Evolutionary conservation across 2,797 vertebrate species (phyloP).

Genomic region (Acipenser oxyrinchus): DNA sequence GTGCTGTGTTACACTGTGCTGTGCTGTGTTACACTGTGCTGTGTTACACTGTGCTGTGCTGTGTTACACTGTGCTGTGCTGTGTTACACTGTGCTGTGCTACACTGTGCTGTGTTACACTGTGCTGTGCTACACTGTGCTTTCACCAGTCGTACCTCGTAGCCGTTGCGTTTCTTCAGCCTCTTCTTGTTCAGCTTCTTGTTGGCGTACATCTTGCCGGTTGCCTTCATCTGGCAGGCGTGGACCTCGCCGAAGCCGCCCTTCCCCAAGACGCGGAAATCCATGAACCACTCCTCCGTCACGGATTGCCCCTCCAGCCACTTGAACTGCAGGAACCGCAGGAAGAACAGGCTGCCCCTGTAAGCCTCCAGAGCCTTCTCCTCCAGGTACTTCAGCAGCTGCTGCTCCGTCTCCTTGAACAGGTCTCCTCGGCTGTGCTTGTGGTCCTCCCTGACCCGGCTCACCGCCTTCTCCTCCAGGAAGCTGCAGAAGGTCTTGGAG

Average conservation of each 20-base stretch:
- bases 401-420: conserved; percentile 60
- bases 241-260: conserved; percentile 63
- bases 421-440: conserved; percentile 46
- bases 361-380: conserved; percentile 32
- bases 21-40: too few species aligned
- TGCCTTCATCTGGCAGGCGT: conserved; percentile 61
- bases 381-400: conserved; percentile 57
- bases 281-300: conserved; percentile 64
- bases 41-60: too few species aligned
- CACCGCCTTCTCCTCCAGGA: conserved; percentile 59
- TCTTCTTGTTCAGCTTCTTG: conserved; percentile 69
- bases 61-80: too few species aligned
- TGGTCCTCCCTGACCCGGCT: conserved; percentile 56
- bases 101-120: too few species aligned
- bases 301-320: conserved; percentile 56
- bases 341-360: conserved; percentile 61
- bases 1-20: too few species aligned
- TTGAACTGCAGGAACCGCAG: conserved; percentile 64
- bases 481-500: conserved; percentile 57
- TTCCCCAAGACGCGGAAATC: conserved; percentile 68
- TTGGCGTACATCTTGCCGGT: conserved; percentile 71
- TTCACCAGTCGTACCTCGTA: too few species aligned
- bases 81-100: too few species aligned
- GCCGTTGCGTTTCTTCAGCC: conserved; percentile 62
- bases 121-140: too few species aligned